Evolutionary conservation across 1,140 invertebrate genomes (phyloP), one percentile per base, ranked within the genome.

Genomic region (Alviniconcha marisindica): DNA sequence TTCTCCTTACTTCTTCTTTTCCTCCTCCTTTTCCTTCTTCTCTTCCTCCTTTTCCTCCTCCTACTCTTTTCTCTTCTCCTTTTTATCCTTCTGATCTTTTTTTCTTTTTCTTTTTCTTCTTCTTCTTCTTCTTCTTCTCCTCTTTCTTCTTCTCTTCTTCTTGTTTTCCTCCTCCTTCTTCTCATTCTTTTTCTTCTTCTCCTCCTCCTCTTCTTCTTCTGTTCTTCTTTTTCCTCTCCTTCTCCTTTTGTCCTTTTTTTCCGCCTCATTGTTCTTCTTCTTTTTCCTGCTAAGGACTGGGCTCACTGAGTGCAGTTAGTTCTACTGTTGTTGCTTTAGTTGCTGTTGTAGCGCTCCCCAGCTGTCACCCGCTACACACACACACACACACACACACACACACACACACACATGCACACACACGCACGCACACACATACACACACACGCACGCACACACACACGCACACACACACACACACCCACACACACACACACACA

Each of bases 381-480:
- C n/a, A 10, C 31, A 10, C 4, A 12, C 28, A 24, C 7, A 24
- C 63, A 4, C 28, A 33, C 33, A 36, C 3, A 38, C 71, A 63
- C 60, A 63, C 60, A 63, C 60, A 63, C 60, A 63, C 60, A 63
- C 60, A 63, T 24, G 5, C 60, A 63, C 60, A 63, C 60, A 63
- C 60, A 63, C 60, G 24, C 60, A 63, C 60, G 24, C 60, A 14
- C 60, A 63, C 60, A 63, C 60, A 63, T 24, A 63, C 60, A 63
- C 60, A 63, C 60, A 63, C 60, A 63, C 60, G 28, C 60, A n/a
- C 60, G 24, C 60, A 63, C 60, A 63, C 60, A 63, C 60, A 63
- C 60, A 63, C 60, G 5, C 60, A 63, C 10, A 10, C 10, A 63
- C 24, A 63, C 10, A 63, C 60, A 63, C 10, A 63, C 60, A 63